phyloP scores from a whole-genome alignment of 2,888 invertebrate genomes.

The Temnothorax ravouxi region DNA sequence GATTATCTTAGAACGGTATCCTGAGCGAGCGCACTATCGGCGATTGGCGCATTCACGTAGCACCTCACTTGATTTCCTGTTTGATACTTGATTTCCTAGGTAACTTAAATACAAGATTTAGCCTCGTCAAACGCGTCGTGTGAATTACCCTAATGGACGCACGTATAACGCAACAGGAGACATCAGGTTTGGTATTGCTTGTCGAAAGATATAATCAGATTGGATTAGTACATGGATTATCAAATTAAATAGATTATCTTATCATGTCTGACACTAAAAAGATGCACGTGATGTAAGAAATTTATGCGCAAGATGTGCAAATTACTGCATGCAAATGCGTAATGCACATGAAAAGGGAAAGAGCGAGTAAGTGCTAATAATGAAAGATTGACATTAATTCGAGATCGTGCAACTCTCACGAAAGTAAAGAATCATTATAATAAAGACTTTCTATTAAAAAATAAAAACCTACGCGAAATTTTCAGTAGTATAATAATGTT shows the following conservation, averaged over 20 bases:
- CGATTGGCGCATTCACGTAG: slow-evolving; percentile 61
- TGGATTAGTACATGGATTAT: slow-evolving; percentile 59
- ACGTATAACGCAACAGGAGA: slow-evolving; percentile 30
- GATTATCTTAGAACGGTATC: slow-evolving; percentile 30
- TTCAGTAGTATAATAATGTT: neutral
- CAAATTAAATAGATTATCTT: slow-evolving; percentile 19
- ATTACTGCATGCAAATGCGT: neutral
- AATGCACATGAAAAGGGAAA: neutral
- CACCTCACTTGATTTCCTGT: slow-evolving; percentile 63
- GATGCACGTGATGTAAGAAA: neutral
- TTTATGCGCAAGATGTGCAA: neutral
- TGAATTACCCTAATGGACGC: slow-evolving; percentile 69
- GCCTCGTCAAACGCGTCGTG: slow-evolving; percentile 54
- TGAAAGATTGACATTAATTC: neutral
- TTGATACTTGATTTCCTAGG: slow-evolving; percentile 62
- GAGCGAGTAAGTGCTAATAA: neutral
- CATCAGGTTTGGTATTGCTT: slow-evolving; percentile 55
- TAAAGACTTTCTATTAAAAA: neutral
- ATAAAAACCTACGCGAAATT: neutral
- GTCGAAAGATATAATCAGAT: slow-evolving; percentile 48
- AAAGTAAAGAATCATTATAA: too few species aligned
- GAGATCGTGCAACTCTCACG: neutral
- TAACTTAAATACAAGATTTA: slow-evolving; percentile 64
- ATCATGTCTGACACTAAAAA: neutral
- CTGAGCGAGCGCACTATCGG: slow-evolving; percentile 13